Evolutionary conservation across 2,888 invertebrate genomes (phyloP), one percentile per base, ranked within the genome.

Genomic region (Rotaria macrura): DNA sequence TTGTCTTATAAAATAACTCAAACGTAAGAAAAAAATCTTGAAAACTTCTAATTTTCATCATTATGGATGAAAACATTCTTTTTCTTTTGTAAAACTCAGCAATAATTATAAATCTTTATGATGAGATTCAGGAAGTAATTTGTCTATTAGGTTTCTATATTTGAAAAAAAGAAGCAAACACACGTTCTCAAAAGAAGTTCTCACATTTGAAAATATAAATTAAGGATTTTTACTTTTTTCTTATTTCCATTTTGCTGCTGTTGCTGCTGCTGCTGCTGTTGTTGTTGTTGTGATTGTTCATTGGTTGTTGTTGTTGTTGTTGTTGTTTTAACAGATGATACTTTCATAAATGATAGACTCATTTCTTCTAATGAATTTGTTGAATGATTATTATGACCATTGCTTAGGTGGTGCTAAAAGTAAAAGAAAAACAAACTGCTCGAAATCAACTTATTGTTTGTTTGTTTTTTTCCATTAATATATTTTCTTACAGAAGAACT

Each of bases 331-430:
- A 79, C 79, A 43, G 79, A 79, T n/a, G 79, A 79, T 12, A 79
- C 79, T 79, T 79, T 79, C 79, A 79, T 79, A n/a, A 79, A 79
- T 14, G 79, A 79, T n/a, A 79, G 43, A 43, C 38, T 25, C 79
- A 79, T 79, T 43, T 79, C 79, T 79, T 79, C 79, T 12, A 79
- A 14, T 43, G 79, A 43, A 79, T 43, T 79, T 20, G 17, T 17
- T 34, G 34, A 20, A 17, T 65, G 65, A 29, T 65, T 34, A n/a
- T 25, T 43, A n/a, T 25, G 43, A 79, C 9, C 25, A 79, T 25
- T 79, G 12, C 34, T 20, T 79, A 38, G 34, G 25, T 43, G 79
- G 43, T 40, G 25, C 40, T 43, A n/a, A 3, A 43, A 20, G 5
- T 20, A 2, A 40, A 74, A 40, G 12, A 79, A 7, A 40, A 23